phyloP scores from a whole-genome alignment of 2,888 invertebrate species.

The Nebria salina region DNA sequence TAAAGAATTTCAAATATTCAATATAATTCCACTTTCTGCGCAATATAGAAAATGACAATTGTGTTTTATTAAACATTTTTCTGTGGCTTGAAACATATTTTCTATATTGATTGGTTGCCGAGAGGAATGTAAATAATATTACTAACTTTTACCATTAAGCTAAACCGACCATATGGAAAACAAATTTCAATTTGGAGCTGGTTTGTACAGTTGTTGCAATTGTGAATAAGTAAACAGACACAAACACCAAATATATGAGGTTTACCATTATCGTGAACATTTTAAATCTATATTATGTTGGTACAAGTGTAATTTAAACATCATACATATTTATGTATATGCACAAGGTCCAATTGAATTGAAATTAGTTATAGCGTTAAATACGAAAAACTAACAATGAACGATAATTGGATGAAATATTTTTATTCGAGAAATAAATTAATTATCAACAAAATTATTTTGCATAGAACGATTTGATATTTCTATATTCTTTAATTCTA shows the following conservation, averaged over 20 bases:
- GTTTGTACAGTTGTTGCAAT: background rate
- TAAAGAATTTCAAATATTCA: too few relatives aligned
- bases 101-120: too few relatives aligned
- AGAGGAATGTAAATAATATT: too few relatives aligned
- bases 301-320: background rate
- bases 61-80: too few relatives aligned
- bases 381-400: background rate
- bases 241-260: background rate
- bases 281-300: background rate
- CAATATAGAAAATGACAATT: too few relatives aligned
- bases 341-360: background rate
- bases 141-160: background rate
- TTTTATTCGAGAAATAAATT: background rate
- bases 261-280: background rate
- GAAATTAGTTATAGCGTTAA: background rate
- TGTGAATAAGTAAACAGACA: background rate
- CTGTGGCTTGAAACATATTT: too few relatives aligned
- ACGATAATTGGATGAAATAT: background rate
- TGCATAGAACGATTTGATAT: too few relatives aligned
- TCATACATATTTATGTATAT: background rate
- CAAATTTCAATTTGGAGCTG: background rate
- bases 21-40: too few relatives aligned
- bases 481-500: too few relatives aligned
- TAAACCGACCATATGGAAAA: background rate
- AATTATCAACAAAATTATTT: too few relatives aligned